Conservation (phyloP, 1,140 invertebrate species). For the Drosophila guanche region DNA sequence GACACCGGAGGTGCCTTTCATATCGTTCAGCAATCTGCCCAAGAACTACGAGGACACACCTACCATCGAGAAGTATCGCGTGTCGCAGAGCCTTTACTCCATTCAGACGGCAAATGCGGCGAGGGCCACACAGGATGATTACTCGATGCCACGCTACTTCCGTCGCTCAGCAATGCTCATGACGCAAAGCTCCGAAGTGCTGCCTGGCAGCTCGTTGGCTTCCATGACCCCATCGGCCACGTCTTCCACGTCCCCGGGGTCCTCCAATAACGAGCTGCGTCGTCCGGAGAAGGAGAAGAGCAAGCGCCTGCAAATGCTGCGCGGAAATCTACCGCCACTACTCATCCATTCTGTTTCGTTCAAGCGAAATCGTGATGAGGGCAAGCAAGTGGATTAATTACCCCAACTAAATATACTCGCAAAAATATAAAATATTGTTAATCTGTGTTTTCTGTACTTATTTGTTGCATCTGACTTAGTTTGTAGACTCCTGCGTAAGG, state of each 20-base stretch:
- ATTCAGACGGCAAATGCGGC: slow-evolving; percentile 81
- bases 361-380: slow-evolving; percentile 75
- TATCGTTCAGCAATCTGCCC: slow-evolving; percentile 78
- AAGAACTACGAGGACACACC: slow-evolving; percentile 83
- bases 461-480: slow-evolving; percentile 21
- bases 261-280: slow-evolving; percentile 63
- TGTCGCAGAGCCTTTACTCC: slow-evolving; percentile 78
- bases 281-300: slow-evolving; percentile 74
- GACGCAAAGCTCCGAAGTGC: slow-evolving; percentile 72
- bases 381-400: slow-evolving; percentile 70
- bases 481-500: slow-evolving; percentile 6
- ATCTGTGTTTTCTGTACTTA: neutral
- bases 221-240: slow-evolving; percentile 58
- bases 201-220: slow-evolving; percentile 53
- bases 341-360: slow-evolving; percentile 82
- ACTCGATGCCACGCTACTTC: slow-evolving; percentile 83
- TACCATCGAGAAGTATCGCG: slow-evolving; percentile 82
- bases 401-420: neutral
- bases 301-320: slow-evolving; percentile 77
- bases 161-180: slow-evolving; percentile 70
- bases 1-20: slow-evolving; percentile 83
- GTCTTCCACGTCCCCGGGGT: slow-evolving; percentile 47
- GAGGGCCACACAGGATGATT: slow-evolving; percentile 66
- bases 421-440: slow-evolving; percentile 2
- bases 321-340: slow-evolving; percentile 75